Conservation (phyloP, 2,113 vertebrate genomes). For the Gymnocephalus cernua region DNA sequence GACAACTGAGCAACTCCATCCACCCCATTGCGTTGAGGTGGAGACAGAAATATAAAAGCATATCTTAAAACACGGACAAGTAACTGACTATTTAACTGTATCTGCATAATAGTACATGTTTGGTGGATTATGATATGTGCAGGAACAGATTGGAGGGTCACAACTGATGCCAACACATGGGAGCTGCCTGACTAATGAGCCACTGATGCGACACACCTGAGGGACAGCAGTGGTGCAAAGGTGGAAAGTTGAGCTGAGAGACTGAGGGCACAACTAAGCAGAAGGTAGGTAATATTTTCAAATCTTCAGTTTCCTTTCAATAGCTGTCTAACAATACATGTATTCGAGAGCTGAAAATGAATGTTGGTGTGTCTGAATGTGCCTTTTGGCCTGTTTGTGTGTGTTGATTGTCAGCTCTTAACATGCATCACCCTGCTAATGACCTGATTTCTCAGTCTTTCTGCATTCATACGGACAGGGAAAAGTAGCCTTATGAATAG, state of each 20-base stretch:
- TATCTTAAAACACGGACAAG: too few relatives aligned
- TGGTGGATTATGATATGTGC: not conserved
- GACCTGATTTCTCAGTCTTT: slow-evolving; percentile 5
- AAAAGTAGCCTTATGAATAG: slow-evolving; percentile 10
- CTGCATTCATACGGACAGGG: not conserved
- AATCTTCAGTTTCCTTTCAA: not conserved
- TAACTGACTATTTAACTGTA: not conserved
- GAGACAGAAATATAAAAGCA: too few relatives aligned
- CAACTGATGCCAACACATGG: not conserved
- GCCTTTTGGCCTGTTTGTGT: not conserved
- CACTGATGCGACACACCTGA: not conserved
- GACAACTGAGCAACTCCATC: too few relatives aligned
- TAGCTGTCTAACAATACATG: not conserved
- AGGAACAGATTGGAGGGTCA: slow-evolving; percentile 28
- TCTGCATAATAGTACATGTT: not conserved
- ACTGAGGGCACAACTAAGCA: not conserved
- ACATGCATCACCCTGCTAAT: slow-evolving; percentile 30
- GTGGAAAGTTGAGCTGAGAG: slow-evolving; percentile 4
- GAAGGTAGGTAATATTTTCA: not conserved
- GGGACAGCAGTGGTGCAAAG: not conserved
- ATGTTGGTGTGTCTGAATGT: not conserved
- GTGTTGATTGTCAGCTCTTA: slow-evolving; percentile 8
- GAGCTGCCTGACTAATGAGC: slow-evolving; percentile 6
- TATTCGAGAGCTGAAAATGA: not conserved
- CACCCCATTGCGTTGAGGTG: too few relatives aligned